phyloP scores from a whole-genome alignment of 2,888 invertebrate species.

The Pachydiplax longipennis region DNA sequence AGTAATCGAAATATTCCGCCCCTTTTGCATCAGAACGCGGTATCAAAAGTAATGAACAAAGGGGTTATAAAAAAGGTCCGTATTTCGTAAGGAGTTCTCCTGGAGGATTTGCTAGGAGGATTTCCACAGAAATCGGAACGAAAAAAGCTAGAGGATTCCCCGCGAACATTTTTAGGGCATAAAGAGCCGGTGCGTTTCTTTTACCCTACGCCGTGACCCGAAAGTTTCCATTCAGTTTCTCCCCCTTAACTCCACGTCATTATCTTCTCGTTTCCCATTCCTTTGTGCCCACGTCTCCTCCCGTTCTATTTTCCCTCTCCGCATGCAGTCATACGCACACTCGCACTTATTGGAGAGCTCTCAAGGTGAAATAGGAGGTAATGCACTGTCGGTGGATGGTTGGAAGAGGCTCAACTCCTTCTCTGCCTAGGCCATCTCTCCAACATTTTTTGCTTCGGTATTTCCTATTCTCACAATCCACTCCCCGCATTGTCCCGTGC shows the following conservation, averaged over 20 bases:
- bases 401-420: not conserved
- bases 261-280: not conserved
- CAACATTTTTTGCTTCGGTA: no score
- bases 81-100: not conserved
- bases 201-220: not conserved
- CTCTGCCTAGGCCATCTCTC: not conserved
- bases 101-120: not conserved
- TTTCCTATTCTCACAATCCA: no score
- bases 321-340: not conserved
- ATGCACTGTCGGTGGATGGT: not conserved
- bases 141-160: not conserved
- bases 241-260: not conserved
- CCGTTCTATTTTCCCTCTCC: not conserved
- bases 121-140: not conserved
- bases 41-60: not conserved
- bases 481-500: not conserved
- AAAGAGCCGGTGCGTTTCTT: not conserved
- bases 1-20: not conserved
- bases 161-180: not conserved
- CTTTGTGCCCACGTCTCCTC: not conserved
- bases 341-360: not conserved
- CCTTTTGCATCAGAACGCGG: not conserved
- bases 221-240: not conserved
- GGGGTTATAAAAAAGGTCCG: not conserved
- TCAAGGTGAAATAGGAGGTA: slow-evolving; percentile 20